phyloP scores from a whole-genome alignment of 2,888 invertebrate species.

The Panopea generosa region DNA sequence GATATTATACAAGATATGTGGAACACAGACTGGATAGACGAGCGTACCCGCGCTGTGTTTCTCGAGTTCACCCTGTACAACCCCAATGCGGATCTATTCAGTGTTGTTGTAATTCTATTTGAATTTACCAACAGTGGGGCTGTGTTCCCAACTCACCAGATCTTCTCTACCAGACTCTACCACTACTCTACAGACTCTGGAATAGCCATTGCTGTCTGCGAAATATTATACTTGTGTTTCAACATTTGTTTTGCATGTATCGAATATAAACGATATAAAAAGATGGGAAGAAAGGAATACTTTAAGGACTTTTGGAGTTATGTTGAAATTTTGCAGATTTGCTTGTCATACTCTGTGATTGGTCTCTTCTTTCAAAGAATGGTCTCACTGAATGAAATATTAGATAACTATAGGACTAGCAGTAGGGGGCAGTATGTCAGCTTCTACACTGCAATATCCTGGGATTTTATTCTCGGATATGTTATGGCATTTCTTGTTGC shows the following conservation, averaged over 20 bases:
- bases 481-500: slow-evolving; percentile 66
- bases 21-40: slow-evolving; percentile 70
- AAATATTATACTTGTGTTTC: slow-evolving; percentile 64
- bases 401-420: slow-evolving; percentile 53
- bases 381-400: slow-evolving; percentile 48
- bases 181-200: slow-evolving; percentile 65
- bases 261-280: slow-evolving; percentile 62
- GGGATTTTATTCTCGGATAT: slow-evolving; percentile 67
- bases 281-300: slow-evolving; percentile 55
- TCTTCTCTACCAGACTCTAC: slow-evolving; percentile 68
- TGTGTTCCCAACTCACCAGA: slow-evolving; percentile 64
- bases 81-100: slow-evolving; percentile 71
- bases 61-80: slow-evolving; percentile 73
- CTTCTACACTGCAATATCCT: slow-evolving; percentile 68
- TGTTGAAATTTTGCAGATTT: slow-evolving; percentile 66
- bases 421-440: slow-evolving; percentile 59
- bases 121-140: slow-evolving; percentile 68
- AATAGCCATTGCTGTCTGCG: slow-evolving; percentile 62
- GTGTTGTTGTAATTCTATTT: slow-evolving; percentile 68
- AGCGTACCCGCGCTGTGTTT: slow-evolving; percentile 67
- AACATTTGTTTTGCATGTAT: slow-evolving; percentile 60
- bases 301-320: slow-evolving; percentile 69
- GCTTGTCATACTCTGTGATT: slow-evolving; percentile 61
- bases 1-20: slow-evolving; percentile 42
- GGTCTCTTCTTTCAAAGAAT: slow-evolving; percentile 69